phyloP scores from a whole-genome alignment of 2,113 vertebrate genomes.

The Fulica atra region DNA sequence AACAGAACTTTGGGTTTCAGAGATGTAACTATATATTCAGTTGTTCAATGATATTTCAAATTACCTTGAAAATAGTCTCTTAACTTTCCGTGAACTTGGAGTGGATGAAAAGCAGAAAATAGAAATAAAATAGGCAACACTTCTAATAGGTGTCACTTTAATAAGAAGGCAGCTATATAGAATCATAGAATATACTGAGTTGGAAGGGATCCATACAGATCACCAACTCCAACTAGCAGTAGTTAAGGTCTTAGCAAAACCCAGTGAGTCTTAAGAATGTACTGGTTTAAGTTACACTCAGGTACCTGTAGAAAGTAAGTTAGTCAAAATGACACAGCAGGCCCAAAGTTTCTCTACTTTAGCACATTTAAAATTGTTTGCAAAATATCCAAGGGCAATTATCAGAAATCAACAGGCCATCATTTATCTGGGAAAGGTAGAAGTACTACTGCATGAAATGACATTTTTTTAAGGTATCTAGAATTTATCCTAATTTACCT shows the following conservation, averaged over 20 bases:
- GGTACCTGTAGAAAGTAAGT: neutral
- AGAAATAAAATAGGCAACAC: neutral
- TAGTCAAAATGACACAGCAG: neutral
- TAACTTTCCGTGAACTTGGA: neutral
- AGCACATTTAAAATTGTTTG: neutral
- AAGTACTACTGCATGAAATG: neutral
- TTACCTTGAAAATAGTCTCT: neutral
- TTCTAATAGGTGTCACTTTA: neutral
- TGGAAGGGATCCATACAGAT: too few relatives aligned
- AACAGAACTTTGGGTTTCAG: neutral
- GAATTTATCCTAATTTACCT: conserved; percentile 78
- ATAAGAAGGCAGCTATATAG: neutral
- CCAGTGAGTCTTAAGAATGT: neutral
- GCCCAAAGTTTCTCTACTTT: neutral
- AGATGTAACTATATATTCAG: neutral
- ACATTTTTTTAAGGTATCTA: neutral
- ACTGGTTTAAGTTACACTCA: neutral
- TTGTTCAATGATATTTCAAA: neutral
- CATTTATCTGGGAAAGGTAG: neutral
- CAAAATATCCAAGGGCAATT: neutral
- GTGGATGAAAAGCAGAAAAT: neutral
- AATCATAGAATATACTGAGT: too few relatives aligned
- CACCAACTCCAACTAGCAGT: too few relatives aligned
- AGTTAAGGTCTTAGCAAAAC: neutral
- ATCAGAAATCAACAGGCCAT: neutral